Evolutionary conservation across 2,797 vertebrate species (phyloP).

Genomic region (Macroramphosus scolopax): DNA sequence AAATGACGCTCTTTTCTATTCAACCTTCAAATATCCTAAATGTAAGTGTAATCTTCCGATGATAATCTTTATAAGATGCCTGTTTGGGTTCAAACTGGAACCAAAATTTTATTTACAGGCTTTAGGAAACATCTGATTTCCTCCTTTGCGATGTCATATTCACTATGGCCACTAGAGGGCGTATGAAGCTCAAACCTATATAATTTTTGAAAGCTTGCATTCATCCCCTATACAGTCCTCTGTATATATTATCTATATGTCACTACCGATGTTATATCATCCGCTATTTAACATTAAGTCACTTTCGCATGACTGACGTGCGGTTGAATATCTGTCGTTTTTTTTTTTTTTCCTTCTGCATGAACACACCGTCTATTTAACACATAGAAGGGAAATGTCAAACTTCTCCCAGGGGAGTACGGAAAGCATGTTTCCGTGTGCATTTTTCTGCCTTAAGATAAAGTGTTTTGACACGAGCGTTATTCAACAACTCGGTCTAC

Average conservation of each 20-base stretch:
- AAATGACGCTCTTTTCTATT: too few relatives aligned
- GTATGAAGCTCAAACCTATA: too few relatives aligned
- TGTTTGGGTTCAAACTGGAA: too few relatives aligned
- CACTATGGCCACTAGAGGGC: too few relatives aligned
- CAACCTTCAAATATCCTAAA: too few relatives aligned
- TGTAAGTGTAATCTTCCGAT: too few relatives aligned
- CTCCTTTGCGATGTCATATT: too few relatives aligned
- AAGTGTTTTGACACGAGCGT: slow-evolving; percentile 10
- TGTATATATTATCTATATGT: slow-evolving; percentile 12
- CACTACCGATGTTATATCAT: slow-evolving; percentile 21
- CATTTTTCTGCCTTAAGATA: slow-evolving; percentile 3
- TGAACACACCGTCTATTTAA: slow-evolving; percentile 27
- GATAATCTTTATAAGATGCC: too few relatives aligned
- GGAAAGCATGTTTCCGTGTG: slow-evolving; percentile 1
- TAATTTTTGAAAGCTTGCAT: too few relatives aligned
- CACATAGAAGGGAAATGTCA: slow-evolving; percentile 23
- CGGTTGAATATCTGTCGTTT: slow-evolving; percentile 2
- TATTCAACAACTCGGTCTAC: slow-evolving; percentile 11
- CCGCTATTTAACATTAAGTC: slow-evolving; percentile 18
- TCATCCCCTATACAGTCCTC: background rate
- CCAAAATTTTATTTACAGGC: too few relatives aligned
- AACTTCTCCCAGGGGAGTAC: slow-evolving; percentile 8
- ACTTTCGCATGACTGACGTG: slow-evolving; percentile 30
- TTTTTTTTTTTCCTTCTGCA: slow-evolving; percentile 1
- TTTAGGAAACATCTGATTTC: background rate